phyloP scores from a whole-genome alignment of 2,888 invertebrate genomes.

The Coenonympha glycerion region DNA sequence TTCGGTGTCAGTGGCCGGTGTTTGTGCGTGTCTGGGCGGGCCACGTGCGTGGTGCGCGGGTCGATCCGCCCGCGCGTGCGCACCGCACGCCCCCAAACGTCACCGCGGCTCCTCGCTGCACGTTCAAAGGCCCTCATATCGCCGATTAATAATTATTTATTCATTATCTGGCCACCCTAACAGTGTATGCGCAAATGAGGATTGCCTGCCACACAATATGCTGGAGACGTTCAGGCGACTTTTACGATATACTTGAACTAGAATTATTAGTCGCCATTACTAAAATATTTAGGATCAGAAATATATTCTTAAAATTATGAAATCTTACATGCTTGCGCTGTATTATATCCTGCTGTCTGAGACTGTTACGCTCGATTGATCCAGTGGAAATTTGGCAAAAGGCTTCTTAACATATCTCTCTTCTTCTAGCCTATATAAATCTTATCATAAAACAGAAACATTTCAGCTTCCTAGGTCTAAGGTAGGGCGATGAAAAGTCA shows the following conservation, averaged over 20 bases:
- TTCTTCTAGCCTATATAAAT: no score
- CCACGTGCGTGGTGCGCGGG: conserved; percentile 45
- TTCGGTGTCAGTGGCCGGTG: conserved; percentile 27
- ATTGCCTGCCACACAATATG: neutral
- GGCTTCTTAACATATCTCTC: no score
- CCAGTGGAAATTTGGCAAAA: no score
- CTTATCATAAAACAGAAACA: no score
- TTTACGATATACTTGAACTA: neutral
- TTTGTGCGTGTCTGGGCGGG: conserved; percentile 34
- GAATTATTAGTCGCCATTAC: neutral
- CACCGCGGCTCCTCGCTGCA: conserved; percentile 30
- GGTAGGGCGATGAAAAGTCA: no score
- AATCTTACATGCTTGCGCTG: no score
- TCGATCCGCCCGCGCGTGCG: conserved; percentile 64
- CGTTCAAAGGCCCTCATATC: conserved; percentile 21
- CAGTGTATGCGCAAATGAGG: neutral
- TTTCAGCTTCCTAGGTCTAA: no score
- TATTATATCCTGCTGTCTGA: no score
- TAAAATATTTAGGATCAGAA: no score
- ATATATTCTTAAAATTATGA: no score
- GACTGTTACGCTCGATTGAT: no score
- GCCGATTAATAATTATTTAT: conserved; percentile 21
- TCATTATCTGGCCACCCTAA: conserved; percentile 9
- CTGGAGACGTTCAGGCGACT: neutral
- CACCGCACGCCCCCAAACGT: conserved; percentile 41